phyloP scores from a whole-genome alignment of 2,797 vertebrate genomes.

The Apogon talboti region DNA sequence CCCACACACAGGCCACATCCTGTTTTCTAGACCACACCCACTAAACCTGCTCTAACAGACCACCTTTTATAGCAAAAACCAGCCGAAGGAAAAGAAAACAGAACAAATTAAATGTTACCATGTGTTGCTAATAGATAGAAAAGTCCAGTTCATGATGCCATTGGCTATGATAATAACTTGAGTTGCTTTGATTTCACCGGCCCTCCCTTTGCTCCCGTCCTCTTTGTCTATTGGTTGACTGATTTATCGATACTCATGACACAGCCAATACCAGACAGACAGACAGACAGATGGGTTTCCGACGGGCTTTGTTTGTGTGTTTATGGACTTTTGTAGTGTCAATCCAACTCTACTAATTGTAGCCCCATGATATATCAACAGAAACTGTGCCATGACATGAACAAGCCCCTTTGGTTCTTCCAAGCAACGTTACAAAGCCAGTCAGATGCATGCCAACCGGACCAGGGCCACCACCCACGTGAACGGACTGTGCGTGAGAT shows the following conservation, averaged over 20 bases:
- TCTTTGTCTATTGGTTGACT: constrained; percentile 56
- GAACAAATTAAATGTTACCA: constrained; percentile 91
- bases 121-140: constrained; percentile 92
- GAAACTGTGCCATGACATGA: constrained; percentile 68
- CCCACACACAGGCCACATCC: constrained; percentile 38
- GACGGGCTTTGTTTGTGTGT: constrained; percentile 45
- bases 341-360: constrained; percentile 54
- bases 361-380: constrained; percentile 53
- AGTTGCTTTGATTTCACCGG: constrained; percentile 77
- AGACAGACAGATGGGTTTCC: constrained; percentile 24
- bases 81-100: constrained; percentile 70
- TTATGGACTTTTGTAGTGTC: constrained; percentile 46
- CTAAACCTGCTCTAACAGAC: constrained; percentile 92
- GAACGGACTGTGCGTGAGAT: constrained; percentile 59
- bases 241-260: constrained; percentile 38
- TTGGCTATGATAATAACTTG: constrained; percentile 84
- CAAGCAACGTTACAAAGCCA: constrained; percentile 69
- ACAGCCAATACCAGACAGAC: constrained; percentile 36
- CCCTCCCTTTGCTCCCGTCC: constrained; percentile 47
- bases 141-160: constrained; percentile 88
- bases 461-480: constrained; percentile 46
- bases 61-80: constrained; percentile 88
- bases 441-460: constrained; percentile 78
- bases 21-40: constrained; percentile 94
- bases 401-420: constrained; percentile 74